These are phyloP conservation scores for Peromyscus leucopus DNA, from an alignment of 2,113 vertebrate species.

Conservation along the genomic window DNA sequence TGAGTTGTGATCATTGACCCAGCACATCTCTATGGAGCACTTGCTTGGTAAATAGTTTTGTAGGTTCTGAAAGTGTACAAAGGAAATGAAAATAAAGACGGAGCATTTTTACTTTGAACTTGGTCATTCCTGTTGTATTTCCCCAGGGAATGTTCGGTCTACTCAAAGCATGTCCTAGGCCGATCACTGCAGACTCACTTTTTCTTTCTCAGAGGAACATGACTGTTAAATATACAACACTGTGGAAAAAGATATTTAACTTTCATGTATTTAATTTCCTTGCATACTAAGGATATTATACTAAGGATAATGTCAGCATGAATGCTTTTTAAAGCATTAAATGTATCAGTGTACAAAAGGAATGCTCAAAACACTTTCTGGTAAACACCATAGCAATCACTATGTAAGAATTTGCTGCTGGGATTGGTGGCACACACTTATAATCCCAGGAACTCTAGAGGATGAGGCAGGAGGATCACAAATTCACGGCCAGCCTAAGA, in stretches of 20 bases:
- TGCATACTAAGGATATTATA: not conserved
- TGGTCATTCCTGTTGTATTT: not conserved
- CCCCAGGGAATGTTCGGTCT: not conserved
- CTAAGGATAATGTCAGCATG: not conserved
- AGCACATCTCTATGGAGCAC: not conserved
- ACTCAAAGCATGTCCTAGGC: not conserved
- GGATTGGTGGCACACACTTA: not conserved
- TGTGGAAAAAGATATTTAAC: not conserved
- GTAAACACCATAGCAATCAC: not conserved
- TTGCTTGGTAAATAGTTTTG: not conserved
- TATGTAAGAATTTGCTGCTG: not conserved
- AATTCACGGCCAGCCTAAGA: not conserved
- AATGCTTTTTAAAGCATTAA: not conserved
- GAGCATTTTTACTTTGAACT: not conserved
- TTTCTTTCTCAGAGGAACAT: slow-evolving; percentile 29
- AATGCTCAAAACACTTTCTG: not conserved
- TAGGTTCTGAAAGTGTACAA: not conserved
- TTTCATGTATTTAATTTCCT: not conserved
- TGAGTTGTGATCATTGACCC: not conserved
- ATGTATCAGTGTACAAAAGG: not conserved
- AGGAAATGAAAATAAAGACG: not conserved
- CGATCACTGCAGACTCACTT: not conserved
- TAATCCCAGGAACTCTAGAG: not conserved
- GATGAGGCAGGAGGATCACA: not conserved
- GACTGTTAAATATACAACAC: not conserved